phyloP scores from a whole-genome alignment of 2,888 invertebrate species.

The Amaurobius ferox region DNA sequence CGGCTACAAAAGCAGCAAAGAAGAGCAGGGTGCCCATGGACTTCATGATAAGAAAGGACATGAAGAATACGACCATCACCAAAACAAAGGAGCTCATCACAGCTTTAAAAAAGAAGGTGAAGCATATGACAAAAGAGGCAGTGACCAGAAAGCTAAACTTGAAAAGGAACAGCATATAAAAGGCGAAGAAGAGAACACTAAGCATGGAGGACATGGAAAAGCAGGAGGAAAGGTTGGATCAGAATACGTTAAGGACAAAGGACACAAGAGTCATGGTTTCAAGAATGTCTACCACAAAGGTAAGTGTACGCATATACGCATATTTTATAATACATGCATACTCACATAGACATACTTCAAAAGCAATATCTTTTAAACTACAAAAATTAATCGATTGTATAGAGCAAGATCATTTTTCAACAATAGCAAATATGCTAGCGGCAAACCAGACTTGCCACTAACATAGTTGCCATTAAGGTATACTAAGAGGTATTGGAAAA shows the following conservation, averaged over 20 bases:
- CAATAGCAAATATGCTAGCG: no score
- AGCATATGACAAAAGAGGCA: constrained; percentile 48
- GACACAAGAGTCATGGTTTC: constrained; percentile 69
- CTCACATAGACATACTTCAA: no score
- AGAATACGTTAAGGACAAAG: constrained; percentile 62
- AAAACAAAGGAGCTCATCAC: constrained; percentile 49
- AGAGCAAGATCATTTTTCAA: no score
- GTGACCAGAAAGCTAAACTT: constrained; percentile 49
- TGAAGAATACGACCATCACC: constrained; percentile 35
- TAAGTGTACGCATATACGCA: no score
- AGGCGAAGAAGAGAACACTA: constrained; percentile 22
- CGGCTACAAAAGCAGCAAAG: constrained; percentile 40
- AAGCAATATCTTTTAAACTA: no score
- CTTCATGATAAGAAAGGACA: constrained; percentile 51
- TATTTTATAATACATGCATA: no score
- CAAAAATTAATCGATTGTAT: no score
- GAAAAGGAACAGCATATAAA: constrained; percentile 39
- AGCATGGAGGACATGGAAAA: constrained; percentile 60
- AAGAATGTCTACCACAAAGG: constrained; percentile 73
- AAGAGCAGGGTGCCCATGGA: constrained; percentile 50
- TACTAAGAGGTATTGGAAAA: no score
- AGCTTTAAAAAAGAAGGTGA: constrained; percentile 59
- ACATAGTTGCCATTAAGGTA: no score
- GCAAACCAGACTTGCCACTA: no score
- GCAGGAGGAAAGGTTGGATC: constrained; percentile 58